Base-by-base conservation (phyloP, 2,113 vertebrate genomes). In the Girardinichthys multiradiatus region DNA sequence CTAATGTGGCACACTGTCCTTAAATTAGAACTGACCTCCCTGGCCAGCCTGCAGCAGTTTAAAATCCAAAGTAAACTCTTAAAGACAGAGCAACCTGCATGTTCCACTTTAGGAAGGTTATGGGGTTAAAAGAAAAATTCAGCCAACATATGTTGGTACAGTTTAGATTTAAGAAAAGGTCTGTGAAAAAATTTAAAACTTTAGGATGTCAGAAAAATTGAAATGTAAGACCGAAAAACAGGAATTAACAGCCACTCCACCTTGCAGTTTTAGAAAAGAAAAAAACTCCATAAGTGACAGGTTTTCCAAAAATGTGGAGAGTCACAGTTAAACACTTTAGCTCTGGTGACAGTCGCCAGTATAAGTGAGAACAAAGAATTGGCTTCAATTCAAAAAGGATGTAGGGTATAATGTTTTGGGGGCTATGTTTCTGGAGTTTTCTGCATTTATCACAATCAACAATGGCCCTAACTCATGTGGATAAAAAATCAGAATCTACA, bases 1-100 rank as follows among this genome's bases (percentile, higher is more conserved):
- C 81, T 88, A 86, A 89, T 86, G 84, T 69, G 81, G 76, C 60
- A 58, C 74, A 83, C 83, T 81, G 89, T 87, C 80, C 74, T 80
- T 90, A 82, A 90, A 89, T 87, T 86, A 86, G 35, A 63, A 29
- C 68, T 77, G 73, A 88, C 82, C 86, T 87, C 88, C 74, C 68
- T 57, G 21, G 70, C 58, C 82, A 82, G 83, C 57, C 54, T 21
- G 30, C 31, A 72, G 57, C 33, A 54, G 72, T 82, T 81, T 70
- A 68, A 72, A 39, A 39, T n/a, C n/a, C 62, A 64, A 39, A 64
- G 12, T 35, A 64, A 76, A 64, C 39, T 70, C 79, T 72, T 75
- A 33, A 75, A 83, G 70, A 77, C 19, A 64, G 37, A 65, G 70
- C 58, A 21, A 17, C 57, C 70, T 28, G 72, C 48, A 54, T 54